Evolutionary conservation across 2,113 vertebrate genomes (phyloP).

Genomic region (Pelusios castaneus): DNA sequence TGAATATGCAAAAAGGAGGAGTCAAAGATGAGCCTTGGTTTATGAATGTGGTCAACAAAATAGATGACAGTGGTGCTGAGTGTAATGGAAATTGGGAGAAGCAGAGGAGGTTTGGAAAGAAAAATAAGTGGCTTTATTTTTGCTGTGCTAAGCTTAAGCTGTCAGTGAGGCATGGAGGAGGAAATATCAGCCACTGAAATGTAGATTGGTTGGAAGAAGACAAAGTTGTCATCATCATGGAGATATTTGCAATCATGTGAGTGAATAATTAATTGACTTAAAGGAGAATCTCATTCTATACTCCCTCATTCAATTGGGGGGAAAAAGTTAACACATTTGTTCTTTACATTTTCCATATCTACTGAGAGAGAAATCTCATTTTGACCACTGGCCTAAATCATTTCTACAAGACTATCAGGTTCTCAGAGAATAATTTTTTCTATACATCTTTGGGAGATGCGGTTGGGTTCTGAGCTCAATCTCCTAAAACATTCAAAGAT

Average conservation of each 20-base stretch:
- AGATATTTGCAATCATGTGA: neutral
- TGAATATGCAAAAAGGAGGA: neutral
- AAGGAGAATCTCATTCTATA: too few species aligned
- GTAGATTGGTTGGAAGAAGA: neutral
- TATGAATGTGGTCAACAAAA: neutral
- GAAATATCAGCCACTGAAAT: neutral
- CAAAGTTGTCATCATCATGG: neutral
- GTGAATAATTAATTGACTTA: neutral
- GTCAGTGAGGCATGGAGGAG: neutral
- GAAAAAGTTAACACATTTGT: too few species aligned
- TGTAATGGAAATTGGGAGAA: neutral
- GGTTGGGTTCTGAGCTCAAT: too few species aligned
- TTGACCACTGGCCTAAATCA: too few species aligned
- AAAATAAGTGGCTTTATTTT: neutral
- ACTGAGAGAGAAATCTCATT: too few species aligned
- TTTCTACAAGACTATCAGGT: too few species aligned
- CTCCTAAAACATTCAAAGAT: too few species aligned
- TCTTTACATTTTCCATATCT: too few species aligned
- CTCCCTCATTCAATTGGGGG: too few species aligned
- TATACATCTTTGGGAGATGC: too few species aligned
- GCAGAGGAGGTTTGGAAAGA: neutral
- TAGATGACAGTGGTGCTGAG: neutral
- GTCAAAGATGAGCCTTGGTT: conserved; percentile 8
- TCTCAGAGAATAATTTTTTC: too few species aligned
- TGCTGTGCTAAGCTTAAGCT: neutral